phyloP scores from a whole-genome alignment of 53 echinoderm and acorn worm genomes.

The Astropecten irregularis region DNA sequence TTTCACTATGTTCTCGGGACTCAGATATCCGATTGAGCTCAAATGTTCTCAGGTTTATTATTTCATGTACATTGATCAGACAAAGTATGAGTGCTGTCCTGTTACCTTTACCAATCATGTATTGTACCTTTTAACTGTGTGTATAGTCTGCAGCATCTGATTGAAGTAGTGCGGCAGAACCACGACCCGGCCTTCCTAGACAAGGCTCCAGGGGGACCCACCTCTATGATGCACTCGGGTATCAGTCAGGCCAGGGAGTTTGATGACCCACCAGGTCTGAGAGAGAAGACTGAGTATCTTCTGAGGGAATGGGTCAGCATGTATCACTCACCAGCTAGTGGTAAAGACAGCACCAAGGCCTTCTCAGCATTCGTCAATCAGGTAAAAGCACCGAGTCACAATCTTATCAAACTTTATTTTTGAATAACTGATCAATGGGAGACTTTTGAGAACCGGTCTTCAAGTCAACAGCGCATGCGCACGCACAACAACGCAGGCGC shows the following conservation, averaged over 20 bases:
- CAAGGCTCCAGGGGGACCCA: conserved; percentile 97
- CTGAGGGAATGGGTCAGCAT: conserved; percentile 98
- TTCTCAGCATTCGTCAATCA: conserved; percentile 99
- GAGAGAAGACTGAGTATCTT: conserved; percentile 98
- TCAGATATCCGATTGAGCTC: too few relatives aligned
- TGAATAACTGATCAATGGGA: too few relatives aligned
- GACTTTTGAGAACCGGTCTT: too few relatives aligned
- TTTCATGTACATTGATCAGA: too few relatives aligned
- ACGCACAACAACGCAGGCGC: too few relatives aligned
- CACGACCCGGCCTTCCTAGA: conserved; percentile 98
- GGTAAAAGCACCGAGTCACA: too few relatives aligned
- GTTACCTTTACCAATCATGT: too few relatives aligned
- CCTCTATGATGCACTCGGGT: conserved; percentile 99
- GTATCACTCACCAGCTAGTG: conserved; percentile 96
- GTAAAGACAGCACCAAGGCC: conserved; percentile 94
- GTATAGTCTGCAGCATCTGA: conserved; percentile 83
- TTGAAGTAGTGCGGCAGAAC: conserved; percentile 92
- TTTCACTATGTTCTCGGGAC: too few relatives aligned
- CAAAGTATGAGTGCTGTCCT: too few relatives aligned
- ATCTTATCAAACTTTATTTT: background rate
- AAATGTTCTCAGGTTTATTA: too few relatives aligned
- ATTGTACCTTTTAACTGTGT: too few relatives aligned
- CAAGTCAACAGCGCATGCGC: too few relatives aligned
- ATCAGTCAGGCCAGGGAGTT: conserved; percentile 99
- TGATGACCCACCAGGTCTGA: conserved; percentile 96